A percentile compares a stretch with the other conserved stretches of the same genome.
Evolutionary conservation across 1,140 invertebrate species (phyloP).

Genomic region (Atopsyche davidsoni): DNA sequence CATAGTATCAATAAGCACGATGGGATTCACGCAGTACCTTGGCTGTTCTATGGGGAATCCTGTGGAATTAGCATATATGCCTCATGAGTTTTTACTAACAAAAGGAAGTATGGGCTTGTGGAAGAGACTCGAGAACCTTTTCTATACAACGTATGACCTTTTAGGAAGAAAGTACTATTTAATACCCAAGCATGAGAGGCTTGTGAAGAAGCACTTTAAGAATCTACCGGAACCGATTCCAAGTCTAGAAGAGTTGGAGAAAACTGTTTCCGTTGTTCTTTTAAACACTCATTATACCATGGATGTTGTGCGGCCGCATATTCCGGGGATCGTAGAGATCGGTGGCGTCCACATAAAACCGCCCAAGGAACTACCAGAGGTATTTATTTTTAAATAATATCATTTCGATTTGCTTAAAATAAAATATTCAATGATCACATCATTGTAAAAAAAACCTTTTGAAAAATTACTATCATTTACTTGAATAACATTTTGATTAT

Average conservation of each 20-base stretch:
- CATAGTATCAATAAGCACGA: constrained; percentile 37
- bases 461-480: no score
- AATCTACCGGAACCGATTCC: constrained; percentile 32
- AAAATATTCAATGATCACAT: no score
- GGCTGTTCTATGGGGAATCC: constrained; percentile 44
- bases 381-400: no score
- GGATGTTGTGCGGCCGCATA: constrained; percentile 41
- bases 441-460: no score
- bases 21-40: constrained; percentile 37
- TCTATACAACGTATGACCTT: constrained; percentile 22
- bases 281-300: constrained; percentile 48
- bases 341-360: constrained; percentile 46
- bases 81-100: constrained; percentile 21
- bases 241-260: constrained; percentile 43
- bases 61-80: constrained; percentile 31
- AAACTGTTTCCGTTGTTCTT: constrained; percentile 51
- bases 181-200: constrained; percentile 25
- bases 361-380: constrained; percentile 37
- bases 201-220: constrained; percentile 36
- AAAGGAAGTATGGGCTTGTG: constrained; percentile 18
- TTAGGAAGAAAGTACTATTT: constrained; percentile 23
- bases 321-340: constrained; percentile 47
- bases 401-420: no score
- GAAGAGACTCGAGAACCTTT: constrained; percentile 22
- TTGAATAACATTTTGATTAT: no score